These are phyloP conservation scores for Limnothrissa miodon DNA, from an alignment of 2,113 vertebrate species.

Conservation along the genomic window DNA sequence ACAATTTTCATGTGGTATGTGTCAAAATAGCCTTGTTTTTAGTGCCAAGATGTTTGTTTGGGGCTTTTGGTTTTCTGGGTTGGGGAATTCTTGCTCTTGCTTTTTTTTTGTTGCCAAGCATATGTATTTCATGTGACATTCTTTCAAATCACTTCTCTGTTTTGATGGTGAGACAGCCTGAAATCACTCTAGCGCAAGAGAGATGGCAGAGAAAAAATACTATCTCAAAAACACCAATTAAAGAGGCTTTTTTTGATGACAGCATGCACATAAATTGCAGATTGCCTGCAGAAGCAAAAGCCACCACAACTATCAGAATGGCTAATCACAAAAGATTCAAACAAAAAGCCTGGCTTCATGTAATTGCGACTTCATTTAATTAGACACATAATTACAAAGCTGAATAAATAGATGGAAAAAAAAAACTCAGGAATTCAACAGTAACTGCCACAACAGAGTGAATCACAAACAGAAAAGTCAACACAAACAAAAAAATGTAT, in stretches of 20 bases:
- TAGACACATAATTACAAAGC: constrained; percentile 32
- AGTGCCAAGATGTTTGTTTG: neutral
- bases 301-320: constrained; percentile 27
- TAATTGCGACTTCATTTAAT: constrained; percentile 42
- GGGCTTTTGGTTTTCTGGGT: constrained; percentile 4
- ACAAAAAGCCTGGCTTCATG: constrained; percentile 29
- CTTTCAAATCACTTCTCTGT: constrained; percentile 2
- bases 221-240: neutral
- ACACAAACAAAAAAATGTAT: neutral
- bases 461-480: neutral
- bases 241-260: constrained; percentile 11
- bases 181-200: neutral
- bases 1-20: neutral
- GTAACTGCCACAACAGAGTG: neutral
- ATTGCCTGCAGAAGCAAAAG: constrained; percentile 37
- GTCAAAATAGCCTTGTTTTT: constrained; percentile 16
- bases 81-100: neutral
- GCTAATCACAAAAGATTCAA: constrained; percentile 33
- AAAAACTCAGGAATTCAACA: neutral
- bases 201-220: neutral
- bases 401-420: neutral
- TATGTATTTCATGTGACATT: neutral
- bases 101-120: neutral
- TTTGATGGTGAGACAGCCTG: neutral
- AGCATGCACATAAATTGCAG: constrained; percentile 26